Evolutionary conservation across 1,140 invertebrate species (phyloP), one percentile per base, ranked within the genome.

Genomic region (Physella acuta): DNA sequence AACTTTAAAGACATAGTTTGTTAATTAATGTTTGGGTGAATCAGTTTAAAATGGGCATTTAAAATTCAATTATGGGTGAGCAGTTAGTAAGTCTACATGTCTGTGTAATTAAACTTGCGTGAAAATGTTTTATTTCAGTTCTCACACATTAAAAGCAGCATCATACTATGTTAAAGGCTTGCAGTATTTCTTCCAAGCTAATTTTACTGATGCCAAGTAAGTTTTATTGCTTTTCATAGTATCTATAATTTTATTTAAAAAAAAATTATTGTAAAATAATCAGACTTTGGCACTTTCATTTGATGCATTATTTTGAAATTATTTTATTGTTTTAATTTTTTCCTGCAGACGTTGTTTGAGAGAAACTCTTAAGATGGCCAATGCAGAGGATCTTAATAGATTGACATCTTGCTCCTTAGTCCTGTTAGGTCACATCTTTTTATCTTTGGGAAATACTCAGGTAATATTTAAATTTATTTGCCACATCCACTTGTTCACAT

Each of bases 361-460:
- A 69, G 95, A 98, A 87, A 97, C 95, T 0, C 86, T 98, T 51
- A 98, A 98, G 87, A 97, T 98, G 95, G 95, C 95, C 17, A 98
- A 98, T 87, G 92, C 94, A 0, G 96, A 98, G 86, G 96, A 98
- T 87, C 88, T 98, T 52, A 98, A 98, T 86, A 87, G 95, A 61
- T 86, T 98, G 61, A 98, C 95, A 26, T 96, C 94, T 2, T 97
- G 94, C 81, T 79, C 81, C 94, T 94, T 11, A 96, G 95, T 83
- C 74, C 86, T 98, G 63, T 88, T 98, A 4, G 95, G 95, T 16
- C 95, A 98, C 84, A 97, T 98, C 73, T 98, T 98, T 86, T 88
- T 97, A 37, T 96, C 94, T 33, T 88, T 97, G 73, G 94, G 94
- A 58, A 97, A 97, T 86, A 84, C 81, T 63, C 75, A 79, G 67